Evolutionary conservation across 2,888 invertebrate species (phyloP), one percentile per base, ranked within the genome.

Genomic region (Poecilus cupreus): DNA sequence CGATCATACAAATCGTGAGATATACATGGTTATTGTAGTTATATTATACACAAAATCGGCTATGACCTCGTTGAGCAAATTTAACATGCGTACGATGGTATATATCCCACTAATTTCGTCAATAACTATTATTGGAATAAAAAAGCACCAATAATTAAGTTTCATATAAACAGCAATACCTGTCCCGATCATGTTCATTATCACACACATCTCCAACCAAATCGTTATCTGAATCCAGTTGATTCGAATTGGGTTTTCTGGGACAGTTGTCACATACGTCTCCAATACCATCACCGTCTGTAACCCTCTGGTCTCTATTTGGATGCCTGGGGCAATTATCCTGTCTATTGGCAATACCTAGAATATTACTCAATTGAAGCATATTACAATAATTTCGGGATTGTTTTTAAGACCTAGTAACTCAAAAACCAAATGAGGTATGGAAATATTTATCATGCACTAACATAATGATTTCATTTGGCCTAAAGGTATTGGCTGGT

Each of bases 251-350:
- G 20, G 94, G 91, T 2, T 93, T 92, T 26, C 91, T 91, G 0
- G 94, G 94, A 85, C 97, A 97, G 88, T 97, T 97, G 88, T 97
- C 97, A 86, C 98, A 98, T 0, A 92, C 94, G 87, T 98, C 98
- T 0, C 98, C 98, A 0, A 95, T 89, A 0, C 94, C 93, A 88
- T 98, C 98, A 0, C 93, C 92, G 86, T 98, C 98, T n/a, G 91
- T 90, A 87, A 98, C 98, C 77, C 92, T 90, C 87, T 98, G 98
- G 84, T 94, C 93, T 0, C 93, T 91, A 89, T 97, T 97, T 46
- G 92, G 90, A 18, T 90, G 90, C 26, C 90, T 90, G 0, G 94
- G 94, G 85, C 96, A 96, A 88, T 96, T 96, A 88, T 96, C 96
- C 16, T 89, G 87, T 82, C 92, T 91, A 87, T 96, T 96, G 0